Conservation (phyloP, 64 coral and sea anemone species). For the Pachyseris speciosa region DNA sequence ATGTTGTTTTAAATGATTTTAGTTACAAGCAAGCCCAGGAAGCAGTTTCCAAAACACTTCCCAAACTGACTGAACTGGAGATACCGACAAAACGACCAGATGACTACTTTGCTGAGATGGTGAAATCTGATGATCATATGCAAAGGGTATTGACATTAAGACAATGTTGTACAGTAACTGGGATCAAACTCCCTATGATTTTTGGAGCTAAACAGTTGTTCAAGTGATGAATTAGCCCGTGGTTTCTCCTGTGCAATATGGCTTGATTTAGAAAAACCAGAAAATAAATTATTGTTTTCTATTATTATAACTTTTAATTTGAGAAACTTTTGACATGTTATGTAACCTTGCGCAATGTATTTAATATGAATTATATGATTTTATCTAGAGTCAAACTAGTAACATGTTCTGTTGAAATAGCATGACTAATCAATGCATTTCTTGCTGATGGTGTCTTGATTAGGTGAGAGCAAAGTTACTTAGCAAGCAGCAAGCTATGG, state of each 20-base stretch:
- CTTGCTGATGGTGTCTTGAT: not conserved
- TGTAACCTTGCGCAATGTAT: too few relatives aligned
- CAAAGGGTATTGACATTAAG: conserved; percentile 74
- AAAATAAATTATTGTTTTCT: too few relatives aligned
- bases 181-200: too few relatives aligned
- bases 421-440: not conserved
- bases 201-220: too few relatives aligned
- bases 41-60: conserved; percentile 65
- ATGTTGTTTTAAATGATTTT: not conserved
- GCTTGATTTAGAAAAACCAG: too few relatives aligned
- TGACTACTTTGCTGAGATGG: conserved; percentile 99
- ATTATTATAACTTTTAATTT: too few relatives aligned
- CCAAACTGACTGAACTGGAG: conserved; percentile 77
- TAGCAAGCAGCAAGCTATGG: conserved; percentile 82
- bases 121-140: conserved; percentile 99
- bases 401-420: too few relatives aligned
- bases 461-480: conserved; percentile 95
- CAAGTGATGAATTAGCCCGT: too few relatives aligned
- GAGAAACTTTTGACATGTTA: too few relatives aligned
- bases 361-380: too few relatives aligned
- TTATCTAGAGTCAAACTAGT: too few relatives aligned
- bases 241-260: not conserved
- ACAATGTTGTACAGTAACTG: too few relatives aligned
- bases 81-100: conserved; percentile 75
- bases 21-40: conserved; percentile 97